A percentile compares a stretch with the other conserved stretches of the same genome.
These are phyloP conservation scores for Acanthurus leucopareius DNA, from an alignment of 2,797 vertebrate genomes.

Conservation along the genomic window DNA sequence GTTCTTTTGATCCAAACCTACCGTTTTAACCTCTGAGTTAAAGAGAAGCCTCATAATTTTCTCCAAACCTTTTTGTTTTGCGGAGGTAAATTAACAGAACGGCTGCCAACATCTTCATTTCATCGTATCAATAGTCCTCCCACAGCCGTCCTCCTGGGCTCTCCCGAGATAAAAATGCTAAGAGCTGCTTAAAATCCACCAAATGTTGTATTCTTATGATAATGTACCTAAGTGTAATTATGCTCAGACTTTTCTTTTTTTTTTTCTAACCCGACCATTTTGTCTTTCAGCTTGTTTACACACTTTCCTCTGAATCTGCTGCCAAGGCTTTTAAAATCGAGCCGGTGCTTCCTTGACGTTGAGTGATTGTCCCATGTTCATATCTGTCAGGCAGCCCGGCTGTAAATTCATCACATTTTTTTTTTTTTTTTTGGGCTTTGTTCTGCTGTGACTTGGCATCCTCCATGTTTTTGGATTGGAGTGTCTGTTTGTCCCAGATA, in stretches of 20 bases:
- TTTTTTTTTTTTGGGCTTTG: constrained; percentile 36
- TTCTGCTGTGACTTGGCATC: constrained; percentile 46
- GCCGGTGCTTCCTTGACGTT: constrained; percentile 4
- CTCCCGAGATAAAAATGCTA: background rate
- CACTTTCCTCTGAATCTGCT: background rate
- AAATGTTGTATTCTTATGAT: constrained; percentile 16
- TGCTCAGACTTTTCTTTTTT: background rate
- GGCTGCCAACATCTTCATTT: background rate
- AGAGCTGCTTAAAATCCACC: background rate
- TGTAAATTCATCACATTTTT: constrained; percentile 63
- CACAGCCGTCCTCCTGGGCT: background rate
- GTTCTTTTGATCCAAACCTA: too few relatives aligned
- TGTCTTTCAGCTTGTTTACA: constrained; percentile 30
- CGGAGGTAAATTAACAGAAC: background rate
- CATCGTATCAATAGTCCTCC: background rate
- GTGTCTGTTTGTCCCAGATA: constrained; percentile 61
- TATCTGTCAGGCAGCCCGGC: constrained; percentile 28
- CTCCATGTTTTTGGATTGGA: constrained; percentile 46
- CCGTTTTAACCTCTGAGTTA: background rate
- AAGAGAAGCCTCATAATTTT: background rate
- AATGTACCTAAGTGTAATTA: constrained; percentile 20
- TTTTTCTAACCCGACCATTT: background rate
- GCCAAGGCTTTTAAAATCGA: background rate
- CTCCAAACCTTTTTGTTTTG: too few relatives aligned
- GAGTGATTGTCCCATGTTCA: constrained; percentile 48